Evolutionary conservation across 2,888 invertebrate genomes (phyloP), one percentile per base, ranked within the genome.

Genomic region (Microdon myrmicae): DNA sequence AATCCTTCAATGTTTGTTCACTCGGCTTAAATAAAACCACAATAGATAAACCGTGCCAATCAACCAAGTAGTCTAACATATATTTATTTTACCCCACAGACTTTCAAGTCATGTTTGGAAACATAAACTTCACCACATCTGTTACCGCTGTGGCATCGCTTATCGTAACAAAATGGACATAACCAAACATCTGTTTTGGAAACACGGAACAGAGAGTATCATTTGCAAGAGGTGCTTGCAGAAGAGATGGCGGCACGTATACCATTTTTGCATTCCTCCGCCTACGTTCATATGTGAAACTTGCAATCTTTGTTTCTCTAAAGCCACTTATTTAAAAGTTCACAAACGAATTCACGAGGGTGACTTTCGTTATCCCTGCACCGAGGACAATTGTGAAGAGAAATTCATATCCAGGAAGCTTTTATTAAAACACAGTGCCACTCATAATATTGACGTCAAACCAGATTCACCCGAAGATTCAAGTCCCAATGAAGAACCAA

Each of bases 161-260:
- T 94, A 94, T 75, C 85, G 92, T 68, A 93, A 92, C 78, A 92
- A 92, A 75, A 88, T 88, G 45, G 92, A 93, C 73, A 94, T 93
- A 55, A 91, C 90, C 9, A 91, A 92, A 74, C 94, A 94, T 81
- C 81, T 94, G 48, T 93, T 92, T 76, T 94, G 94, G 93, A 94
- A 94, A 78, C 94, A 94, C 77, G 93, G 93, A 13, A 93, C 93
- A 2, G 92, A 94, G 74, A 92, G 92, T 79, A 88, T 90, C 2
- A 79, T 88, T 22, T 94, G 94, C 75, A 92, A 92, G 76, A 87
- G 85, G 72, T 94, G 94, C 76, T 79, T 92, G 41, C 92, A 93
- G 73, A 94, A 93, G 74, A 92, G 92, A 72, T 94, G 94, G 94
- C 92, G 92, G 0, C 92, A 94, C 78, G 90, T 93, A 4, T 94